phyloP scores from a whole-genome alignment of 1,140 invertebrate genomes.

The Parasteatoda tepidariorum region DNA sequence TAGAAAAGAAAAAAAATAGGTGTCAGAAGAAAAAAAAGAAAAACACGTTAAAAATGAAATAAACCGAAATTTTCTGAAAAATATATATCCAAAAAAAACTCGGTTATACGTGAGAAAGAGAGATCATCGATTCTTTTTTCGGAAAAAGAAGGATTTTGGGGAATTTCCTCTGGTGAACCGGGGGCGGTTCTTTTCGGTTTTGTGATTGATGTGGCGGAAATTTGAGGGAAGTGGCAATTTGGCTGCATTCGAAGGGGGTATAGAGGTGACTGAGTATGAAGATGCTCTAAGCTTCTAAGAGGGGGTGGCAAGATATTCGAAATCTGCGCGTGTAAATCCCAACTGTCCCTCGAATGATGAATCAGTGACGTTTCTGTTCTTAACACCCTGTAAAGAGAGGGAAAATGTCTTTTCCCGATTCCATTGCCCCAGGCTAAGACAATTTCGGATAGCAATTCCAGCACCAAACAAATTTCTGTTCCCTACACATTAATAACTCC shows the following conservation, averaged over 20 bases:
- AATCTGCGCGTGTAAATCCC: constrained; percentile 28
- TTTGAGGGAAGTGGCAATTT: constrained; percentile 52
- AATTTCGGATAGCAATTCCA: background rate
- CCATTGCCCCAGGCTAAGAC: background rate
- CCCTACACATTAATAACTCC: no score
- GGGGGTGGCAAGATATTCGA: background rate
- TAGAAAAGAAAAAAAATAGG: background rate
- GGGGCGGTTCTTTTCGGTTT: background rate
- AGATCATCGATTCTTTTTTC: constrained; percentile 4
- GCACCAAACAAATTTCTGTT: no score
- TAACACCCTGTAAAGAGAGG: background rate
- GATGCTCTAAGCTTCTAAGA: background rate
- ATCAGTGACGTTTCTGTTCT: constrained; percentile 8
- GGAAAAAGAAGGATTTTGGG: constrained; percentile 23
- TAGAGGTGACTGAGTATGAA: background rate
- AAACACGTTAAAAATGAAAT: background rate
- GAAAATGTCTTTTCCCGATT: background rate
- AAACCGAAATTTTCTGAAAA: background rate
- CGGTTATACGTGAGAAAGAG: constrained; percentile 8
- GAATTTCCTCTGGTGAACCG: constrained; percentile 14
- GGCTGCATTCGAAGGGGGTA: background rate
- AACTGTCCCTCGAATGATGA: constrained; percentile 23
- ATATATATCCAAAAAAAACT: background rate
- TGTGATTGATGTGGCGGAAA: constrained; percentile 48
- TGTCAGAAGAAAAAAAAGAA: background rate